Evolutionary conservation across 2,888 invertebrate genomes (phyloP), one percentile per base, ranked within the genome.

Genomic region (Pterostichus niger): DNA sequence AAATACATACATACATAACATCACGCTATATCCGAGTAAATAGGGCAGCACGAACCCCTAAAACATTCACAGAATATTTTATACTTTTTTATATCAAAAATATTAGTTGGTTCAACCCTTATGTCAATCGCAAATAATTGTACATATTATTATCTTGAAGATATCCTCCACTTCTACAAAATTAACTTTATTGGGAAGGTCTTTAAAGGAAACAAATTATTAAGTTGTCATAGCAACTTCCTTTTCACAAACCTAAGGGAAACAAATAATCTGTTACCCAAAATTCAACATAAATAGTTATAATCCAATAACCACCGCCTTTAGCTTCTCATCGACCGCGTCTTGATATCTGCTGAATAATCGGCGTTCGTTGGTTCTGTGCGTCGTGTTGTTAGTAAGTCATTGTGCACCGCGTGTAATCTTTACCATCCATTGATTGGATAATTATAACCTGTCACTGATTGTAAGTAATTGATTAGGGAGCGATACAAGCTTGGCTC

Each of bases 381-480:
- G 15, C 31, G 52, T 10, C 17, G 11, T 46, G 61, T 44, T 78
- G 49, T 46, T 54, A 3, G 64, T 54, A 68, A 35, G 68, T 68
- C 80, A 80, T 80, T 80, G 80, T 75, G 56, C 54, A 35, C 46
- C 31, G 68, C 11, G 17, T 17, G 68, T 81, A 81, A 81, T 71
- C 81, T 56, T 17, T 54, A 33, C 68, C 64, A 81, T 71, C 73
- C 81, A n/a, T 71, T 81, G 81, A 81, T 81, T 81, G 81, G 81
- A 81, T 81, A 81, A 81, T 81, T 81, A 81, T 71, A 17, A 56
- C 71, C 81, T 81, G 81, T 81, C 81, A 81, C 71, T 81, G 81
- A 81, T 81, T 81, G 81, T 52, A 81, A 73, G 81, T 81, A 81
- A 81, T 81, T 81, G 81, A 81, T 81, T 81, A 81, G 73, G 54